Evolutionary conservation across 2,888 invertebrate genomes (phyloP), one percentile per base, ranked within the genome.

Genomic region (Amiota mariae): DNA sequence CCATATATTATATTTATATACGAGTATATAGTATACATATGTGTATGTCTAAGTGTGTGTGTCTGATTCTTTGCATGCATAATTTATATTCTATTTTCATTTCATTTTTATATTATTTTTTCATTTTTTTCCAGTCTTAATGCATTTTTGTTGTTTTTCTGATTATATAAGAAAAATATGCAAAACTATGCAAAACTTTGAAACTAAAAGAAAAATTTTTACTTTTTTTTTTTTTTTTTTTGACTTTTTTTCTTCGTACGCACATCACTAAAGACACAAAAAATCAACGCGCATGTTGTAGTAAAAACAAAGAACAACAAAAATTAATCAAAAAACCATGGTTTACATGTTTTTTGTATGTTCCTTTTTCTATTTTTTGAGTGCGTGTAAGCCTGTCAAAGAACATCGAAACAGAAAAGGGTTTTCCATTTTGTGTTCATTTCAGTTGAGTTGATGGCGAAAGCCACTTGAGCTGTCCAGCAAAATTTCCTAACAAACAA

Each of bases 161-260:
- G 73, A 77, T 76, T 73, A 72, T 72, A 72, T 66, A 75, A 73
- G 68, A 73, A 75, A 78, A 75, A 83, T 79, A 83, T 84, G 83
- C 79, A 84, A 84, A 83, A 83, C 83, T 83, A 84, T 84, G 83
- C 82, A 79, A 78, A 84, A 84, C 82, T 84, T 83, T 77, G 66
- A 15, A 72, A 68, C 59, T 61, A 67, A 72, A 72, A 67, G 49
- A 36, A 36, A 36, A 48, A 48, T 11, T n/a, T 15, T 48, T n/a
- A 49, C 76, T 70, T 57, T 36, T 64, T 12, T 64, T 46, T 1
- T 59, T 59, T 59, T 18, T 59, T 72, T 75, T n/a, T 54, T 54
- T 10, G 6, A n/a, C n/a, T 51, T 3, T 51, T n/a, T 51, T 51
- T 8, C 11, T 51, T 11, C 9, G 54, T 54, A 20, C 24, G 56